Evolutionary conservation across 2,888 invertebrate genomes (phyloP).

Genomic region (Pteria penguin): DNA sequence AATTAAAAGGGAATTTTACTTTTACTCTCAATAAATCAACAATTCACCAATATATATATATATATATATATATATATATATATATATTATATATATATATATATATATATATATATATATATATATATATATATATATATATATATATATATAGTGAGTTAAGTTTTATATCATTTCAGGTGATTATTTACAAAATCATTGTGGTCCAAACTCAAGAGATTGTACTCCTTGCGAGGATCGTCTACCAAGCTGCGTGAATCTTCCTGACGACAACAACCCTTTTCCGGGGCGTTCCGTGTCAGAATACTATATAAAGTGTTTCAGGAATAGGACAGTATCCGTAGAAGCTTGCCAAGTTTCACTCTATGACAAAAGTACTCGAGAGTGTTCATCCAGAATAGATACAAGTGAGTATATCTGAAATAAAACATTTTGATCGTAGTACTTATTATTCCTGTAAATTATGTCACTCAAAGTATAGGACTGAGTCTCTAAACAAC

Average conservation of each 20-base stretch:
- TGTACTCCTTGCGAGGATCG: constrained; percentile 66
- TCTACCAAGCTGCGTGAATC: constrained; percentile 60
- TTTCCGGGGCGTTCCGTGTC: constrained; percentile 61
- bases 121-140: no score
- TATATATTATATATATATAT: no score
- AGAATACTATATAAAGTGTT: constrained; percentile 64
- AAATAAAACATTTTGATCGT: no score
- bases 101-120: no score
- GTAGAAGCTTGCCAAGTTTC: constrained; percentile 65
- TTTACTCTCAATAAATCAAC: background rate
- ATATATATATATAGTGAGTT: no score
- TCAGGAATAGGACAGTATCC: constrained; percentile 58
- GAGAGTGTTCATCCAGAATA: constrained; percentile 53
- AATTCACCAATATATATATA: no score
- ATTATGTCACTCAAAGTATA: no score
- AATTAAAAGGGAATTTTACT: background rate
- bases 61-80: no score
- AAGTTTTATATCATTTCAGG: constrained; percentile 48
- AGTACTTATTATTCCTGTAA: background rate
- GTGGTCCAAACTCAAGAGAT: constrained; percentile 51
- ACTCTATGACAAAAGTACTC: constrained; percentile 45
- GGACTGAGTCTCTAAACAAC: no score
- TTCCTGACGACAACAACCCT: constrained; percentile 58
- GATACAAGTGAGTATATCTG: constrained; percentile 55
- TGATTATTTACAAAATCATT: constrained; percentile 61